Conservation (phyloP, 2,888 invertebrate species). For the Orthonevra nobilis region DNA sequence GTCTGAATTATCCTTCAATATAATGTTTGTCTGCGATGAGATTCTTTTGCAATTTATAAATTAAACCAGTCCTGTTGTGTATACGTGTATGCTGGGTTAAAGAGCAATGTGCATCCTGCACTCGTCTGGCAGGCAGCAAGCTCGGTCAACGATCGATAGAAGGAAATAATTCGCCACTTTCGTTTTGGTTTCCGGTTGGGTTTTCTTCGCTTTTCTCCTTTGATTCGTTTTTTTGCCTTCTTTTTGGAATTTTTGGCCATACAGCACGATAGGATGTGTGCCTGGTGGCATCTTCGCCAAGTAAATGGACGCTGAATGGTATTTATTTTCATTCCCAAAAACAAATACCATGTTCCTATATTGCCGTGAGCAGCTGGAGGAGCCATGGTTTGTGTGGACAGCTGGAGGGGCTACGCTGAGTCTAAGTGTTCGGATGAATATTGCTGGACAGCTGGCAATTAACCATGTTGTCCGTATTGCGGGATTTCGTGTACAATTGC, state of each 20-base stretch:
- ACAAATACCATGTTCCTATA: conserved; percentile 65
- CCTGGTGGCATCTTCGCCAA: conserved; percentile 46
- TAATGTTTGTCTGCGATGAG: conserved; percentile 42
- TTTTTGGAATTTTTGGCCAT: conserved; percentile 27
- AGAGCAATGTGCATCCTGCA: conserved; percentile 27
- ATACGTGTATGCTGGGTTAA: not conserved
- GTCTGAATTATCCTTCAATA: conserved; percentile 35
- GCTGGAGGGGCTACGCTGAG: not conserved
- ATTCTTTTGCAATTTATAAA: conserved; percentile 60
- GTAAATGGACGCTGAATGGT: conserved; percentile 39
- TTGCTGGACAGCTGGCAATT: conserved; percentile 64
- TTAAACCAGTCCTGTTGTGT: conserved; percentile 26
- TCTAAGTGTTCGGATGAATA: conserved; percentile 52
- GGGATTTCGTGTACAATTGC: conserved; percentile 59
- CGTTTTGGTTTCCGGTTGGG: conserved; percentile 58
- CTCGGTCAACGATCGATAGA: conserved; percentile 47
- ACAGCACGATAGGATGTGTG: not conserved
- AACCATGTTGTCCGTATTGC: conserved; percentile 67
- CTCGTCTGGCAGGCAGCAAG: conserved; percentile 37
- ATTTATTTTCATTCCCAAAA: conserved; percentile 65
- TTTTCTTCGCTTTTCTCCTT: conserved; percentile 6
- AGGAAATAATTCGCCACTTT: conserved; percentile 65
- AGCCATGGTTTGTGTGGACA: conserved; percentile 31
- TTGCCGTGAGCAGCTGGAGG: conserved; percentile 49
- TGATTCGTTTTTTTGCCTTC: not conserved